phyloP scores from a whole-genome alignment of 2,888 invertebrate species.

The Drosophila koepferae region DNA sequence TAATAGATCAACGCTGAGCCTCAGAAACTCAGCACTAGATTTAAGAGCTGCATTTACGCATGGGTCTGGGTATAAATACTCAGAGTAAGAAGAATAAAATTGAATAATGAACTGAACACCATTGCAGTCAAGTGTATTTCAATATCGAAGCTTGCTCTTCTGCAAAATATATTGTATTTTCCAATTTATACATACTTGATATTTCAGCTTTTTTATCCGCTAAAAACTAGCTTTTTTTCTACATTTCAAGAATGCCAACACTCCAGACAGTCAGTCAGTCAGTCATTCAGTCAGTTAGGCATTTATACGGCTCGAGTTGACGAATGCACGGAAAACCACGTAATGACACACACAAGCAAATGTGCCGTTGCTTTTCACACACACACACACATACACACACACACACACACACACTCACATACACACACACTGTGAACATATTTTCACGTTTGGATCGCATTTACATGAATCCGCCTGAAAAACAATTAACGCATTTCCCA shows the following conservation, averaged over 20 bases:
- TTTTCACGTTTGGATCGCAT: constrained; percentile 70
- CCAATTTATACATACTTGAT: too few species aligned
- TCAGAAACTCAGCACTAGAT: too few species aligned
- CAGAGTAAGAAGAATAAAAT: too few species aligned
- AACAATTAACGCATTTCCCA: constrained; percentile 76
- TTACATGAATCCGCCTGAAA: constrained; percentile 56
- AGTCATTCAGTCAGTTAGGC: constrained; percentile 29
- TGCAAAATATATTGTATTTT: background rate
- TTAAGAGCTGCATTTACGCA: too few species aligned
- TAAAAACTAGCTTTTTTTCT: background rate
- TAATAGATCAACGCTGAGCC: too few species aligned
- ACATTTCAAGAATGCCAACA: background rate
- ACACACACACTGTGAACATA: constrained; percentile 46
- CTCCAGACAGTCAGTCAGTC: constrained; percentile 10
- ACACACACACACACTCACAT: background rate
- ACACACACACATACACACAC: constrained; percentile 7
- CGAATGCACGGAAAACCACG: constrained; percentile 66
- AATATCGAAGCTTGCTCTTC: background rate
- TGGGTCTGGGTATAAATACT: too few species aligned
- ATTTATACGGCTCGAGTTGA: constrained; percentile 55
- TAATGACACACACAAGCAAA: constrained; percentile 42
- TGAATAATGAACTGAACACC: too few species aligned
- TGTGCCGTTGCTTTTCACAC: constrained; percentile 5
- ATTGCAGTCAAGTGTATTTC: too few species aligned
- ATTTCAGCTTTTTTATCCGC: background rate